A percentile compares a stretch with the other conserved stretches of the same genome.
Conservation (phyloP, 2,113 vertebrate genomes). For the Hyla sarda region DNA sequence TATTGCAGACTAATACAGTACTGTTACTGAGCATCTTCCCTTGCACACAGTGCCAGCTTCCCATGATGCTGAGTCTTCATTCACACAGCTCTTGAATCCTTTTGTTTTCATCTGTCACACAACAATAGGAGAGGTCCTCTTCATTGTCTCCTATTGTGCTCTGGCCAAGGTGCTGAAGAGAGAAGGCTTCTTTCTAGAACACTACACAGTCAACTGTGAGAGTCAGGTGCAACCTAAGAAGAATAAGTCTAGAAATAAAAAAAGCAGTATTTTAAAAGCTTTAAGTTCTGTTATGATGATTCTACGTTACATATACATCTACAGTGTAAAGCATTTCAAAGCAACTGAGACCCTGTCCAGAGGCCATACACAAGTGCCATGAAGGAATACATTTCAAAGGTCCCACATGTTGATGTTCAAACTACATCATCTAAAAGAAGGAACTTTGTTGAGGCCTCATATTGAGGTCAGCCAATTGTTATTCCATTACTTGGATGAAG, state of each 20-base stretch:
- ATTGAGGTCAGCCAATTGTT: constrained; percentile 3
- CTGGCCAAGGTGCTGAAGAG: constrained; percentile 71
- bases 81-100: constrained; percentile 9
- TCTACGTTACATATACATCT: too few species aligned
- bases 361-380: neutral
- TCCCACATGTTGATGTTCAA: neutral
- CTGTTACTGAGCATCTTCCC: neutral
- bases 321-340: neutral
- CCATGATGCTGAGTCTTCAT: neutral
- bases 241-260: neutral
- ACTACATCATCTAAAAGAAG: neutral
- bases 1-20: neutral
- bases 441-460: neutral
- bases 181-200: neutral
- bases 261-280: neutral
- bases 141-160: constrained; percentile 38
- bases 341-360: neutral
- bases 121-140: constrained; percentile 43
- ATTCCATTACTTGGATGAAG: neutral
- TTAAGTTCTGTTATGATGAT: too few species aligned
- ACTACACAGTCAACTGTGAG: neutral
- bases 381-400: constrained; percentile 8
- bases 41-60: neutral
- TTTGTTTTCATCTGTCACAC: constrained; percentile 17
- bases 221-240: neutral